Conservation (phyloP, 1,140 invertebrate species). For the Drosophila subobscura region DNA sequence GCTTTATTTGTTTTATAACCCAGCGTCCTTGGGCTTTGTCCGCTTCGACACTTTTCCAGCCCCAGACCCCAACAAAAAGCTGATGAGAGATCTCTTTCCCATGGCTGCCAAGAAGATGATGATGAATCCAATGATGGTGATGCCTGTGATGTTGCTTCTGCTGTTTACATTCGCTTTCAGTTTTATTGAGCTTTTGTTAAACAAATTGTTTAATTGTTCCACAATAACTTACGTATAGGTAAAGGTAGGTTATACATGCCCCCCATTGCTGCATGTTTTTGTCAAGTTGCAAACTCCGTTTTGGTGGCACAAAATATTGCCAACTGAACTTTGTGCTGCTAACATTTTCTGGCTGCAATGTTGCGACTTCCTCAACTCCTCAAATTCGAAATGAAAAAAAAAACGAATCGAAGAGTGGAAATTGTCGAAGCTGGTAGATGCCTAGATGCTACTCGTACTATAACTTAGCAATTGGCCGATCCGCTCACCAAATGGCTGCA, state of each 20-base stretch:
- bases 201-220: slow-evolving; percentile 68
- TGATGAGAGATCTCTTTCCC: slow-evolving; percentile 53
- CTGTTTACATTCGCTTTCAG: slow-evolving; percentile 21
- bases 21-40: slow-evolving; percentile 65
- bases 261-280: not conserved
- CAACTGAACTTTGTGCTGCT: slow-evolving; percentile 33
- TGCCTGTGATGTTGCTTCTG: slow-evolving; percentile 19
- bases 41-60: slow-evolving; percentile 70
- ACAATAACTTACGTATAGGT: slow-evolving; percentile 20
- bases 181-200: slow-evolving; percentile 50
- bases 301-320: too few relatives aligned
- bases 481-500: slow-evolving; percentile 37
- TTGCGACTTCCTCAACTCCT: not conserved
- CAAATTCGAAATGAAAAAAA: slow-evolving; percentile 9
- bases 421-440: slow-evolving; percentile 9
- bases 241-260: too few relatives aligned
- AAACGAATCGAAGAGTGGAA: slow-evolving; percentile 9
- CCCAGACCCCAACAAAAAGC: not conserved
- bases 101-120: slow-evolving; percentile 44
- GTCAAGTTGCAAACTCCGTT: slow-evolving; percentile 14
- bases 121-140: slow-evolving; percentile 34
- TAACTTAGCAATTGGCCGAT: slow-evolving; percentile 6
- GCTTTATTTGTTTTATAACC: slow-evolving; percentile 75
- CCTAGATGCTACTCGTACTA: slow-evolving; percentile 5
- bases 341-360: slow-evolving; percentile 39